Percentiles rank a stretch among this genome's conserved stretches.
Evolutionary conservation across 2,113 vertebrate species (phyloP).

Genomic region (Anarrhichthys ocellatus): DNA sequence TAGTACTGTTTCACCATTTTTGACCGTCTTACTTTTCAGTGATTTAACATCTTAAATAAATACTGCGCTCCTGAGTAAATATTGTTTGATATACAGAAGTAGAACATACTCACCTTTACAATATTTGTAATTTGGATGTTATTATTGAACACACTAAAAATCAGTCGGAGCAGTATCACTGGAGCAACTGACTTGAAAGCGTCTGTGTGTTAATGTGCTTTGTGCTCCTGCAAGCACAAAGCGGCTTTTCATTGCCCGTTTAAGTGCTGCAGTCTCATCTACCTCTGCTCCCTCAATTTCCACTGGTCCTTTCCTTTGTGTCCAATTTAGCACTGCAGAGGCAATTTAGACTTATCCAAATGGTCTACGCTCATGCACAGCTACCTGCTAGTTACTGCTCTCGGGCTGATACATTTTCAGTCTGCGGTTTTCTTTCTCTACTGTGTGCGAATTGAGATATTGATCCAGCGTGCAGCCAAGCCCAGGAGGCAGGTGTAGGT

Average conservation of each 20-base stretch:
- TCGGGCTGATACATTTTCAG: conserved; percentile 41
- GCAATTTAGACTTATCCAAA: conserved; percentile 48
- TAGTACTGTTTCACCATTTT: neutral
- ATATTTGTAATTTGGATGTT: conserved; percentile 24
- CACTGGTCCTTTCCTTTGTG: conserved; percentile 44
- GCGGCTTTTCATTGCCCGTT: conserved; percentile 36
- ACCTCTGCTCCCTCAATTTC: conserved; percentile 38
- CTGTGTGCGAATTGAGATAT: conserved; percentile 56
- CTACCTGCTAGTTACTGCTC: conserved; percentile 35
- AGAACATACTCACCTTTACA: conserved; percentile 1
- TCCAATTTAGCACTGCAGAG: conserved; percentile 41
- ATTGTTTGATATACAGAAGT: conserved; percentile 10
- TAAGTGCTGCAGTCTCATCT: conserved; percentile 28
- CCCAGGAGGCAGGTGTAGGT: conserved; percentile 49
- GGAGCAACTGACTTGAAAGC: conserved; percentile 19
- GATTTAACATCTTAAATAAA: conserved; percentile 12
- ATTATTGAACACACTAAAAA: conserved; percentile 10
- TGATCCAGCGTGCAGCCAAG: conserved; percentile 48
- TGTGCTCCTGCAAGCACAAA: conserved; percentile 45
- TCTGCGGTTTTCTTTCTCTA: conserved; percentile 20
- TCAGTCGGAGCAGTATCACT: neutral
- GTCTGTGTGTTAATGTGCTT: conserved; percentile 34
- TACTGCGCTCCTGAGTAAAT: conserved; percentile 3
- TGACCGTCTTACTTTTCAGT: neutral
- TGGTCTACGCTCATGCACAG: conserved; percentile 6